Conservation (phyloP, 2,797 vertebrate species). For the Gobionotothen gibberifrons region DNA sequence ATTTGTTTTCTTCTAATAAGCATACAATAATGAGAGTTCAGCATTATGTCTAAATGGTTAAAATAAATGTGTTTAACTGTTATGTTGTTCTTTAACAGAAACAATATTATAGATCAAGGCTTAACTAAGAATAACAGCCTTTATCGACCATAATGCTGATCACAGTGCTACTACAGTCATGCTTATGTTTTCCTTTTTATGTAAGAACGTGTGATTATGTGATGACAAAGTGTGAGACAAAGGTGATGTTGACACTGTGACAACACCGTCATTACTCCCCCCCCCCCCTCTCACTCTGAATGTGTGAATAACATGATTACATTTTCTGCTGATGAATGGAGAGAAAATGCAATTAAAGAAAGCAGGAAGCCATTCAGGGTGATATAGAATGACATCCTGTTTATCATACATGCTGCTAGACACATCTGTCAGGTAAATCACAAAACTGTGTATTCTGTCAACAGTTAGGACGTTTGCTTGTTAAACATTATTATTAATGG, state of each 20-base stretch:
- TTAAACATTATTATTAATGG: slow-evolving; percentile 26
- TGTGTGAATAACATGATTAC: slow-evolving; percentile 74
- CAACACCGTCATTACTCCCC: slow-evolving; percentile 67
- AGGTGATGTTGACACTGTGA: slow-evolving; percentile 66
- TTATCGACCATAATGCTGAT: slow-evolving; percentile 16
- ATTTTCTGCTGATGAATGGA: slow-evolving; percentile 71
- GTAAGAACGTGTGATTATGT: slow-evolving; percentile 52
- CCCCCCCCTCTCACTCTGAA: slow-evolving; percentile 47
- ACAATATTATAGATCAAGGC: neutral
- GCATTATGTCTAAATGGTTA: neutral
- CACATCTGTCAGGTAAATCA: slow-evolving; percentile 38
- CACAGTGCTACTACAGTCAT: slow-evolving; percentile 46
- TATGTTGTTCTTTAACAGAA: neutral
- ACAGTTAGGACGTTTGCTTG: slow-evolving; percentile 11
- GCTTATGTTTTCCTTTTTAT: slow-evolving; percentile 50
- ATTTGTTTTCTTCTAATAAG: neutral
- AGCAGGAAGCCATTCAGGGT: slow-evolving; percentile 48
- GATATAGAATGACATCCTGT: slow-evolving; percentile 56
- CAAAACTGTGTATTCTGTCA: slow-evolving; percentile 34
- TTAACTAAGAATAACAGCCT: neutral
- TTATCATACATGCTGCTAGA: slow-evolving; percentile 50
- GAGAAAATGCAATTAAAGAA: slow-evolving; percentile 70
- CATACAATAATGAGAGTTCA: neutral
- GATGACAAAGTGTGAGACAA: slow-evolving; percentile 74
- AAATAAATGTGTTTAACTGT: neutral